Conservation (phyloP, 2,888 invertebrate genomes). For the Pinctada fucata region DNA sequence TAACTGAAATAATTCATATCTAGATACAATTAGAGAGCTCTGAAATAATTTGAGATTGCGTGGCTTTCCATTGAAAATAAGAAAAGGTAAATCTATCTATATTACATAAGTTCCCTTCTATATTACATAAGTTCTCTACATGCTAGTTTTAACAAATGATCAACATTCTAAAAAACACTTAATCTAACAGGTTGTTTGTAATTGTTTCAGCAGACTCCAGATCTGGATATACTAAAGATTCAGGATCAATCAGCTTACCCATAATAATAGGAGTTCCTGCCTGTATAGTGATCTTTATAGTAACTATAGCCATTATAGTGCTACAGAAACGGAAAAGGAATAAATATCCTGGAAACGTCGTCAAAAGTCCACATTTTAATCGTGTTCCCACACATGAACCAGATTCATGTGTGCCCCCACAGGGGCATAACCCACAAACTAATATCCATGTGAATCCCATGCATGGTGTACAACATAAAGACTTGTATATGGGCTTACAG, state of each 20-base stretch:
- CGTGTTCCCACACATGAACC: conserved; percentile 58
- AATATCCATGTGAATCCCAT: conserved; percentile 42
- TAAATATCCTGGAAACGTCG: conserved; percentile 57
- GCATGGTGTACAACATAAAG: conserved; percentile 31
- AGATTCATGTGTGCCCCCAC: conserved; percentile 39
- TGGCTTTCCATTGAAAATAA: no score
- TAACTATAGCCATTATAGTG: conserved; percentile 38
- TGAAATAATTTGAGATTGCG: no score
- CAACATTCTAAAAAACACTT: no score
- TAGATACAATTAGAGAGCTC: no score
- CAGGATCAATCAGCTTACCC: conserved; percentile 60
- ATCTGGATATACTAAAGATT: conserved; percentile 18
- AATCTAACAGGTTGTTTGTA: not conserved
- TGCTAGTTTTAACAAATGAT: no score
- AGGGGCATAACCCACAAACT: conserved; percentile 28
- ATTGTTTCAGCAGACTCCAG: conserved; percentile 9
- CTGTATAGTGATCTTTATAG: conserved; percentile 62
- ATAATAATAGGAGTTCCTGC: conserved; percentile 70
- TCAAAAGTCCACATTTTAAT: conserved; percentile 56
- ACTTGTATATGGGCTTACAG: conserved; percentile 32
- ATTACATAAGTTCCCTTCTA: no score
- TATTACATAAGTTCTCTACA: no score
- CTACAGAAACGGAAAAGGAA: conserved; percentile 32
- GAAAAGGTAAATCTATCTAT: no score
- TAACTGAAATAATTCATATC: no score